These are phyloP conservation scores for Parthenolecanium corni DNA, from an alignment of 2,888 invertebrate genomes.

Conservation along the genomic window DNA sequence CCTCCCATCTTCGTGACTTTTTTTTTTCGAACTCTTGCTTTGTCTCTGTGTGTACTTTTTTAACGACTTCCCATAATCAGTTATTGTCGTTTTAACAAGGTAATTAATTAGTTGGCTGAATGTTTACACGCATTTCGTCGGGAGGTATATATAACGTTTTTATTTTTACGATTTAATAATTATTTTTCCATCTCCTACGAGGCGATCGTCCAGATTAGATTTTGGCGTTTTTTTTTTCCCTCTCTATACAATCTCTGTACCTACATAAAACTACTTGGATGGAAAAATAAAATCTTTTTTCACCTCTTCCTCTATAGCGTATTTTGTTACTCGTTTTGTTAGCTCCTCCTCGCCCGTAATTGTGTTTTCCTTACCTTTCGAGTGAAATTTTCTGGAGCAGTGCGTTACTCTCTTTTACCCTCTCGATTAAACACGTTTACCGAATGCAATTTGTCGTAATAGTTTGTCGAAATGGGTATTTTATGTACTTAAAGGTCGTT, in stretches of 20 bases:
- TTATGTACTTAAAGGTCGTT: conserved; percentile 1
- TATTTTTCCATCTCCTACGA: not conserved
- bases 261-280: no score
- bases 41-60: not conserved
- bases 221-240: not conserved
- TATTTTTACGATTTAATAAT: not conserved
- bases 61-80: not conserved
- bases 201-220: not conserved
- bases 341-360: no score
- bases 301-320: not conserved
- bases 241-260: no score
- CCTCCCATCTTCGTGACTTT: no score
- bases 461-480: not conserved
- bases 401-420: not conserved
- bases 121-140: not conserved
- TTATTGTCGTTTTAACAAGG: not conserved
- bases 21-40: no score
- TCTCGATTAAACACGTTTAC: not conserved
- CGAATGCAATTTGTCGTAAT: conserved; percentile 3
- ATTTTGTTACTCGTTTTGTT: not conserved
- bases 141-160: not conserved
- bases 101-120: not conserved
- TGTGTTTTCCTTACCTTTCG: no score
- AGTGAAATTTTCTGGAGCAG: not conserved
- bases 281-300: not conserved